Evolutionary conservation across 2,888 invertebrate genomes (phyloP).

Genomic region (Germaria angustata): DNA sequence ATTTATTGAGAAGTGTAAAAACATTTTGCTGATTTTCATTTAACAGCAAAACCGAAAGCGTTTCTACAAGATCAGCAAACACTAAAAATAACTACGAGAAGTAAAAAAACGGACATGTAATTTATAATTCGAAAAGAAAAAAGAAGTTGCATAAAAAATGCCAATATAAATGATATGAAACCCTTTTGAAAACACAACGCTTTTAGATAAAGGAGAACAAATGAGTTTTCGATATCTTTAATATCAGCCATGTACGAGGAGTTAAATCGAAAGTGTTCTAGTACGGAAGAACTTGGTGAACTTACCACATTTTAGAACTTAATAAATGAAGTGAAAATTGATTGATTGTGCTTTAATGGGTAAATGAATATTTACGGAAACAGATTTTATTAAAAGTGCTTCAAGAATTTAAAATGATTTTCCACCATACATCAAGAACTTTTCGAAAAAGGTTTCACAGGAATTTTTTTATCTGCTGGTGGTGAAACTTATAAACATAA

Average conservation of each 20-base stretch:
- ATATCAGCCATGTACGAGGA: neutral
- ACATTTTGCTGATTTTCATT: conserved; percentile 62
- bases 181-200: neutral
- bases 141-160: neutral
- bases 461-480: too few relatives aligned
- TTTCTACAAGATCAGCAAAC: conserved; percentile 28
- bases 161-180: neutral
- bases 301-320: neutral
- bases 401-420: too few relatives aligned
- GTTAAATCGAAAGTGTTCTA: neutral
- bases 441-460: too few relatives aligned
- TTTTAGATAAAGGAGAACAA: neutral
- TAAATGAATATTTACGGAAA: too few relatives aligned
- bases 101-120: conserved; percentile 59
- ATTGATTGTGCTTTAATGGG: too few relatives aligned
- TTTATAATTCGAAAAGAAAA: conserved; percentile 52
- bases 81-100: conserved; percentile 16
- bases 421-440: too few relatives aligned
- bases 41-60: conserved; percentile 53
- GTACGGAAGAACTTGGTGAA: neutral
- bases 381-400: too few relatives aligned
- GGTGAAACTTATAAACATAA: too few relatives aligned
- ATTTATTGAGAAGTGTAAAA: conserved; percentile 66
- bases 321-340: neutral
- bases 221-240: neutral